Percentiles rank a stretch among this genome's conserved stretches.
phyloP scores from a whole-genome alignment of 1,140 invertebrate genomes.

The Drosophila dunni region DNA sequence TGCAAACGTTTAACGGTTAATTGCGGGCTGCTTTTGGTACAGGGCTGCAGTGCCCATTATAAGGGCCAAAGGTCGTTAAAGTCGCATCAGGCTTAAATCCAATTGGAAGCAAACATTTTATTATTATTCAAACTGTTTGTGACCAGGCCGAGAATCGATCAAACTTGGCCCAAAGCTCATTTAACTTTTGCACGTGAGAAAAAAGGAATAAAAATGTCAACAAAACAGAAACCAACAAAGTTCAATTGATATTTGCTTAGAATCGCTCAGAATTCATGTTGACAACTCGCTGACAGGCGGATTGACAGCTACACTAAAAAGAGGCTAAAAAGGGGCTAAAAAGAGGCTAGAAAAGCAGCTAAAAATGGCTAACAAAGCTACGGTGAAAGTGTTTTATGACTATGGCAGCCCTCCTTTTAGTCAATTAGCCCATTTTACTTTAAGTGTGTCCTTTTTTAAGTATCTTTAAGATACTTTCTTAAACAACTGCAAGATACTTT shows the following conservation, averaged over 20 bases:
- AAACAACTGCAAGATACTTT: too few relatives aligned
- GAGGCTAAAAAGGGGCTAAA: not conserved
- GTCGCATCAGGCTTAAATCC: not conserved
- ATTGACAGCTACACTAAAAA: not conserved
- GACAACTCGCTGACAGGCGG: constrained; percentile 50
- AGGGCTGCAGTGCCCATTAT: not conserved
- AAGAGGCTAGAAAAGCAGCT: constrained; percentile 15
- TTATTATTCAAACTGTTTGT: not conserved
- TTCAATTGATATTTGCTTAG: constrained; percentile 70
- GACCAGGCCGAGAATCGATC: constrained; percentile 55
- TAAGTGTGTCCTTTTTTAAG: not conserved
- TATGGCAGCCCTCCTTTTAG: not conserved
- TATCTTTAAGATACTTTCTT: not conserved
- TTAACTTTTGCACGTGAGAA: constrained; percentile 61
- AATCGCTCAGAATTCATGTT: constrained; percentile 35
- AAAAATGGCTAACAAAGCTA: constrained; percentile 17
- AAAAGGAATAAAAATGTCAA: constrained; percentile 68
- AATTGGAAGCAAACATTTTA: not conserved
- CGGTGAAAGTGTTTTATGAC: not conserved
- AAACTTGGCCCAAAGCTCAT: constrained; percentile 72
- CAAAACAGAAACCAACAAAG: constrained; percentile 50
- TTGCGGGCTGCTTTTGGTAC: constrained; percentile 9
- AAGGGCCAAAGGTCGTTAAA: not conserved
- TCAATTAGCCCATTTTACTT: not conserved
- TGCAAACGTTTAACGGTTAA: constrained; percentile 41